Percentiles rank a stretch among this genome's conserved stretches.
Conservation (phyloP, 1,140 invertebrate species). For the Brachionus calyciflorus region DNA sequence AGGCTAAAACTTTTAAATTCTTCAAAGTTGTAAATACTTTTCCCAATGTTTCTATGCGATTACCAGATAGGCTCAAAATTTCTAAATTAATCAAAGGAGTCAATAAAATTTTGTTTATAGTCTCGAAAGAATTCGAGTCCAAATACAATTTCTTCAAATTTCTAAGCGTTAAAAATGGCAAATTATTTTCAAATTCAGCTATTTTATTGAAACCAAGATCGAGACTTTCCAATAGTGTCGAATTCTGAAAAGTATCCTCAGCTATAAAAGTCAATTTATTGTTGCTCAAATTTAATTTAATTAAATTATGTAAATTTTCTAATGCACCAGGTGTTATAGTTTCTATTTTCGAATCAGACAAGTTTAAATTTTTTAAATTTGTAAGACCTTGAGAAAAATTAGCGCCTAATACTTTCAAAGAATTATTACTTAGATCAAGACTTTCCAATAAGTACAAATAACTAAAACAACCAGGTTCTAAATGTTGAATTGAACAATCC, state of each 20-base stretch:
- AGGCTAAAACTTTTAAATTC: not conserved
- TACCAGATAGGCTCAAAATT: not conserved
- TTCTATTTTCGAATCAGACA: not conserved
- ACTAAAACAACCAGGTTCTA: not conserved
- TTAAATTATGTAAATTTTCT: not conserved
- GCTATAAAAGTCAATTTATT: not conserved
- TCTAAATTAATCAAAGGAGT: not conserved
- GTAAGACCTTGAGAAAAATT: not conserved
- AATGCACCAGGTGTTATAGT: not conserved
- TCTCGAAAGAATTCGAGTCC: not conserved
- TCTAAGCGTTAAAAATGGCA: not conserved
- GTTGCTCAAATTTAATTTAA: not conserved
- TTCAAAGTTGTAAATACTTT: not conserved
- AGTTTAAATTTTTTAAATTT: not conserved
- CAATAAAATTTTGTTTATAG: not conserved
- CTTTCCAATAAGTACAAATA: not conserved
- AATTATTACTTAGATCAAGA: not conserved
- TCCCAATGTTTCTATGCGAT: not conserved
- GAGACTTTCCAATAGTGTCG: not conserved
- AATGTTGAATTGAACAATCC: not conserved
- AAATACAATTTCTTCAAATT: not conserved
- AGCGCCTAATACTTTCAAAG: not conserved
- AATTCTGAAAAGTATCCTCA: not conserved
- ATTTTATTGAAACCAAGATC: conserved; percentile 3
- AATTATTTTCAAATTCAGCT: not conserved